Evolutionary conservation across 2,113 vertebrate species (phyloP).

Genomic region (Nanorana parkeri): DNA sequence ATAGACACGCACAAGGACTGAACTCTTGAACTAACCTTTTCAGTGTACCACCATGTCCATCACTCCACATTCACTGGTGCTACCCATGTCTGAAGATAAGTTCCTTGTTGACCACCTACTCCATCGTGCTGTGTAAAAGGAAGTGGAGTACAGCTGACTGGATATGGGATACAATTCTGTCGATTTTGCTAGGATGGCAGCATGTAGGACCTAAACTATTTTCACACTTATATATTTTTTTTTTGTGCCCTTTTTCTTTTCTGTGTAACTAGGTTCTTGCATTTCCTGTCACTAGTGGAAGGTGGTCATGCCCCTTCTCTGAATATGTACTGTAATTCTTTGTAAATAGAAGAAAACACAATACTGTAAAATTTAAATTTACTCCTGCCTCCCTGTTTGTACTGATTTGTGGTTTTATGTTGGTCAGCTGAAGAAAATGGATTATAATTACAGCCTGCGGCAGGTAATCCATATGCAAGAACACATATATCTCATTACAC

Average conservation of each 20-base stretch:
- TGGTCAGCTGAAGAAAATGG: background rate
- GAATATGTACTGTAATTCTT: slow-evolving; percentile 90
- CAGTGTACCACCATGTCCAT: background rate
- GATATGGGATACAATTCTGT: background rate
- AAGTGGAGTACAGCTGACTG: background rate
- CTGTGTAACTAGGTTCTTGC: slow-evolving; percentile 28
- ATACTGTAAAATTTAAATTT: slow-evolving; percentile 90
- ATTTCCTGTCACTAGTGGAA: slow-evolving; percentile 57
- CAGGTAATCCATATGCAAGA: background rate
- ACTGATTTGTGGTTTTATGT: slow-evolving; percentile 61
- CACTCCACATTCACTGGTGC: slow-evolving; percentile 34
- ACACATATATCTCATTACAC: background rate
- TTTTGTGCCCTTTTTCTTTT: slow-evolving; percentile 2
- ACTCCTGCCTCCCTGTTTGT: slow-evolving; percentile 77
- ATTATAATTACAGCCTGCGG: background rate
- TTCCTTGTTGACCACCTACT: background rate
- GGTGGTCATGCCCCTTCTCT: slow-evolving; percentile 75
- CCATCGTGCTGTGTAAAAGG: slow-evolving; percentile 13
- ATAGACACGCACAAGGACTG: background rate
- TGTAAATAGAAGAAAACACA: slow-evolving; percentile 87
- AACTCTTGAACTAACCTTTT: background rate
- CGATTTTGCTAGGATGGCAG: background rate
- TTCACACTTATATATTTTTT: background rate
- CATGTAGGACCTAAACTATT: background rate
- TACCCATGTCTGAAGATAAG: slow-evolving; percentile 15